Evolutionary conservation across 2,113 vertebrate genomes (phyloP).

Genomic region (Amphilophus citrinellus): DNA sequence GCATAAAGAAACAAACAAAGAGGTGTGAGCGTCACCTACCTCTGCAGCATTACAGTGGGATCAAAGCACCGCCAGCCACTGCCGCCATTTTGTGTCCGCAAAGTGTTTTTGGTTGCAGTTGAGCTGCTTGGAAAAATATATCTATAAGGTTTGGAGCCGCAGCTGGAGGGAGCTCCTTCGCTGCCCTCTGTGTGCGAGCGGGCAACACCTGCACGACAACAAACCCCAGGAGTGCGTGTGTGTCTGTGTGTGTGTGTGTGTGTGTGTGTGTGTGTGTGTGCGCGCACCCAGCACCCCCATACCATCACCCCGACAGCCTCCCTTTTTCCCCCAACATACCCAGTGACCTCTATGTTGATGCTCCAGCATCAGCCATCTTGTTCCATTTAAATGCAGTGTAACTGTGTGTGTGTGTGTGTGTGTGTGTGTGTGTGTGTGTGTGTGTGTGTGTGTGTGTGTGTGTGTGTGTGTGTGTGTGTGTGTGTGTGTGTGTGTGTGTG

Average conservation of each 20-base stretch:
- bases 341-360: slow-evolving; percentile 50
- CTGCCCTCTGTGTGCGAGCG: not conserved
- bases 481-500: slow-evolving; percentile 9
- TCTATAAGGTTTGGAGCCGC: too few species aligned
- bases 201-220: not conserved
- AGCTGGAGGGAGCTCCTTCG: not conserved
- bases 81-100: slow-evolving; percentile 54
- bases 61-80: slow-evolving; percentile 9
- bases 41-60: not conserved
- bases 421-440: not conserved
- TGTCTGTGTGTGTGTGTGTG: not conserved
- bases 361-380: slow-evolving; percentile 59
- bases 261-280: not conserved
- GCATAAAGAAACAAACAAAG: not conserved
- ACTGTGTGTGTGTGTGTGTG: slow-evolving; percentile 16
- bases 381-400: slow-evolving; percentile 27
- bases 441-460: not conserved
- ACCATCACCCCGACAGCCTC: not conserved
- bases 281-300: not conserved
- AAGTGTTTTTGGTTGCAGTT: not conserved
- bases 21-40: not conserved
- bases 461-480: not conserved
- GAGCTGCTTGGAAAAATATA: too few species aligned
- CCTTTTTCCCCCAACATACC: not conserved
- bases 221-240: not conserved